phyloP scores from a whole-genome alignment of 2,113 vertebrate species.

The Chunga burmeisteri region DNA sequence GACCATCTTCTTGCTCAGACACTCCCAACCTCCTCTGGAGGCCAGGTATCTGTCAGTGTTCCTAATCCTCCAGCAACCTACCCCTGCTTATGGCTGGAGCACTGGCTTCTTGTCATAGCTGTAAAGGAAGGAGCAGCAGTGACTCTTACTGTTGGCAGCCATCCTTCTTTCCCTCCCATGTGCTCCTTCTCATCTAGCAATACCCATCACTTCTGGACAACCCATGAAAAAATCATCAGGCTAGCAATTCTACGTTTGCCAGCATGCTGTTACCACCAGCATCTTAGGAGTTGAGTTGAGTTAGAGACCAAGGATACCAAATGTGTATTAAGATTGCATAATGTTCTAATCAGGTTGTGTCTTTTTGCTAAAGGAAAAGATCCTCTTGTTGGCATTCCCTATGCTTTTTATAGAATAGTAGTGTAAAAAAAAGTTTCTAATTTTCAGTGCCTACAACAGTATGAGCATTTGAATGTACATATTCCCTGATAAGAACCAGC shows the following conservation, averaged over 20 bases:
- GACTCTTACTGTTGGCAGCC: not conserved
- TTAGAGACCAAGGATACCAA: not conserved
- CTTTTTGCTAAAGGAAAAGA: slow-evolving; percentile 1
- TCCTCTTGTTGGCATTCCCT: not conserved
- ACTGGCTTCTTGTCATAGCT: not conserved
- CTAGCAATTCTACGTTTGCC: not conserved
- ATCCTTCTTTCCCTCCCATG: not conserved
- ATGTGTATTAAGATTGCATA: not conserved
- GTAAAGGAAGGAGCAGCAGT: not conserved
- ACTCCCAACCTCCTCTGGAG: not conserved
- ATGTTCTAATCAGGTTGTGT: not conserved
- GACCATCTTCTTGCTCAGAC: not conserved
- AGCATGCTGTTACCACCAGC: not conserved
- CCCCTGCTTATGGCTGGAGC: not conserved
- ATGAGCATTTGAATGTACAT: not conserved
- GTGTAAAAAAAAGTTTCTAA: not conserved
- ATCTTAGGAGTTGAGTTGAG: not conserved
- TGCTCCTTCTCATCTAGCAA: not conserved
- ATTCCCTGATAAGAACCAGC: not conserved
- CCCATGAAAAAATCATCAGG: not conserved
- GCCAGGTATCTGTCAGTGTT: not conserved
- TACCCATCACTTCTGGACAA: not conserved
- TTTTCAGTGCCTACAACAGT: not conserved
- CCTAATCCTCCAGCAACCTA: not conserved
- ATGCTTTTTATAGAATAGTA: not conserved